These are phyloP conservation scores for Campoletis sonorensis DNA, from an alignment of 1,140 invertebrate species.

Conservation along the genomic window DNA sequence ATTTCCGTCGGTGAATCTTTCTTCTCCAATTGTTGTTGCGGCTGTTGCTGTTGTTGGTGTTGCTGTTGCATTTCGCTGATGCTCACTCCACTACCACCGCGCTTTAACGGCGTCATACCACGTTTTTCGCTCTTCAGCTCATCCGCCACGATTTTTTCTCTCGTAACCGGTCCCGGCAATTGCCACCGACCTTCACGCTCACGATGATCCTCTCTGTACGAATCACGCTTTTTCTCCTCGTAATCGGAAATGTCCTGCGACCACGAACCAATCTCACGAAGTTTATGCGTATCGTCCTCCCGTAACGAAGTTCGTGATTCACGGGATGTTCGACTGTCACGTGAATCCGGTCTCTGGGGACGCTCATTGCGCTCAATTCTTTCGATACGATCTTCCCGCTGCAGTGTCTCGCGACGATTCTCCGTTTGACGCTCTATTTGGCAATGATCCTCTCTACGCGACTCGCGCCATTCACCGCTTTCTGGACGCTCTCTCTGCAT, in stretches of 20 bases:
- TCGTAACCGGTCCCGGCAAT: conserved; percentile 80
- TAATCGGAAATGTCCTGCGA: conserved; percentile 75
- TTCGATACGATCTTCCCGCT: conserved; percentile 66
- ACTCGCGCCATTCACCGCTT: conserved; percentile 66
- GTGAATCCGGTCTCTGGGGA: conserved; percentile 80
- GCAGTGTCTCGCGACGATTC: conserved; percentile 56
- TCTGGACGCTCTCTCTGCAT: conserved; percentile 61
- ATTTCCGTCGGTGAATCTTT: conserved; percentile 67
- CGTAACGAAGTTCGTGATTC: conserved; percentile 77
- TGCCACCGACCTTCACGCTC: conserved; percentile 71
- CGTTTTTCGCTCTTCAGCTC: conserved; percentile 78
- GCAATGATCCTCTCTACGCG: conserved; percentile 57
- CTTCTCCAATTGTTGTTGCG: conserved; percentile 62
- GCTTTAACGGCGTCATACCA: conserved; percentile 77
- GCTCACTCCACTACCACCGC: conserved; percentile 55
- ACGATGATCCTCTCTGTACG: conserved; percentile 69
- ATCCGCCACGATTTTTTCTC: conserved; percentile 80
- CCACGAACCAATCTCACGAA: conserved; percentile 72
- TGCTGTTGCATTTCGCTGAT: conserved; percentile 45
- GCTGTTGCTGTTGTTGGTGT: conserved; percentile 45
- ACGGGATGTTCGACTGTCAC: conserved; percentile 77
- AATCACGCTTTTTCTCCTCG: conserved; percentile 72
- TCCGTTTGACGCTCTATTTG: conserved; percentile 52
- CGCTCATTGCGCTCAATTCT: conserved; percentile 76
- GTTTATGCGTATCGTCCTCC: conserved; percentile 72